Evolutionary conservation across 1,140 invertebrate genomes (phyloP), one percentile per base, ranked within the genome.

Genomic region (Pogonomyrmex californicus): DNA sequence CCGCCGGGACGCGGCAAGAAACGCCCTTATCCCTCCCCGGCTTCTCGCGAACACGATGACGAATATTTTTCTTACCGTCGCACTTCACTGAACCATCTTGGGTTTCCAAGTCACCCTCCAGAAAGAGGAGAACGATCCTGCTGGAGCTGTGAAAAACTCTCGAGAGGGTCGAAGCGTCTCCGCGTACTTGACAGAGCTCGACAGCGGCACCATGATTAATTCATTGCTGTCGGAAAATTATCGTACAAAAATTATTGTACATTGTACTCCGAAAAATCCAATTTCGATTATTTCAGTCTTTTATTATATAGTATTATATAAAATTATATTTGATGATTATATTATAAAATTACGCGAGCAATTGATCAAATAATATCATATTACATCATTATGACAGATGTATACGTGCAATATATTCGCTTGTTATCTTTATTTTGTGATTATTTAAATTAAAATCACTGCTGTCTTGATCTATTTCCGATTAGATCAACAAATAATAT

Each of bases 61-160:
- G 66, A 88, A 86, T 82, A 88, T 89, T 89, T 88, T 82, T 88
- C 88, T 88, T 86, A 56, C 65, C 71, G 36, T 82, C 77, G 66
- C 44, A 62, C 79, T 79, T 51, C 38, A 51, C 66, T 44, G 87
- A 81, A 77, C 75, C 85, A 41, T 77, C 76, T 54, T 79, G 54
- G 79, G 54, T 68, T 73, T 63, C 44, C 66, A 60, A 49, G 83
- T 47, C 85, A 73, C 38, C n/a, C 41, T 62, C 77, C 14, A 17
- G 60, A 58, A 54, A 51, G 68, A 75, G 54, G 58, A 71, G 63
- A 23, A 78, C 47, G 73, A 65, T 66, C 73, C 47, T 60, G 68
- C 30, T 23, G 66, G 49, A 70, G 63, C 36, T 47, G 68, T 6
- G 65, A 85, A 78, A 85, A 88, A 63, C 66, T 51, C 78, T 82